Base-by-base conservation (phyloP, 1,140 invertebrate species). In the Dolichoris vasculosae region DNA sequence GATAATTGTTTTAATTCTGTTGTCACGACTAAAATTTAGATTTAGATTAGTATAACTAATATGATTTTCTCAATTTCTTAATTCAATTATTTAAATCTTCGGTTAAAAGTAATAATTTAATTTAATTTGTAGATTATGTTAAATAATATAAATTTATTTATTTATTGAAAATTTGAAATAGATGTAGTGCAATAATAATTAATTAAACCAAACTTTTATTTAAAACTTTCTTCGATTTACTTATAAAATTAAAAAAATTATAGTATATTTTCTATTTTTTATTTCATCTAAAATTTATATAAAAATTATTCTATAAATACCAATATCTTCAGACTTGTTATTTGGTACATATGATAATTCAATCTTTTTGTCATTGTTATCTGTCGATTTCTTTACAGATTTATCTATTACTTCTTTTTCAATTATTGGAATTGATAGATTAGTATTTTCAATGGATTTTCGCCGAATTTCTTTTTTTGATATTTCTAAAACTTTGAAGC, bases 381-480 rank as follows among this genome's bases (percentile, higher is more conserved):
- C 48, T 35, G 76, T 48, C n/a, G 67, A 48, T 77, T 69, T 55
- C 59, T 38, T 51, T 17, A 77, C 76, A 40, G 84, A 48, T 32
- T 87, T 43, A 87, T 92, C 91, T 35, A 91, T 88, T 26, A 73
- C 86, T 84, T 92, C 91, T 81, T 90, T 92, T 35, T 91, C 89
- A 76, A 85, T 64, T 3, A 64, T 23, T 75, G 86, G 30, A 78
- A 26, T 1, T 69, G 86, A 78, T 32, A 87, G 80, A 64, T 67
- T 81, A 76, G 7, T 69, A 79, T 87, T 87, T 86, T 88, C 86
- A 51, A 59, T 76, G 1, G 82, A 77, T 67, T 32, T 35, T 26
- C 59, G 63, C 20, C 20, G 59, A 32, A 20, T 20, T 63, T 35
- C 46, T 83, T 86, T 81, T 80, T 81, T 86, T 7, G 78, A 43